Percentiles rank a stretch among this genome's conserved stretches.
phyloP scores from a whole-genome alignment of 1,140 invertebrate species.

The Odontomachus brunneus region DNA sequence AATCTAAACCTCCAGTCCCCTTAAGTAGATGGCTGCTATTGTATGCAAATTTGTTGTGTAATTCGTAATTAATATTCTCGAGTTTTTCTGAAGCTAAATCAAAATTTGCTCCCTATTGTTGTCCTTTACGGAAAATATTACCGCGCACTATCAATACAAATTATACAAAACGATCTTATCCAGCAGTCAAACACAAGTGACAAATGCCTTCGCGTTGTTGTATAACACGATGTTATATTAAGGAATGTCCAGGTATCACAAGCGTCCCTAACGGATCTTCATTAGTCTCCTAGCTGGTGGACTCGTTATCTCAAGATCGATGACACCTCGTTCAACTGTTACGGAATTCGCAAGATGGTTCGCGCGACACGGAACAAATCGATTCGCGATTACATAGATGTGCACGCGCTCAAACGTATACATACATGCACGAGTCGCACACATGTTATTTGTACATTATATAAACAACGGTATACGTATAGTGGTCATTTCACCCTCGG shows the following conservation, averaged over 20 bases:
- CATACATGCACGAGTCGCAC: no score
- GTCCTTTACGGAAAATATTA: constrained; percentile 10
- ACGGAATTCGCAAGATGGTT: constrained; percentile 42
- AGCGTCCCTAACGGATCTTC: constrained; percentile 57
- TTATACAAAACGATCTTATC: constrained; percentile 29
- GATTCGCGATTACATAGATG: constrained; percentile 27
- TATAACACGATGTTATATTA: constrained; percentile 21
- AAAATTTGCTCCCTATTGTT: not conserved
- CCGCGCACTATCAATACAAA: not conserved
- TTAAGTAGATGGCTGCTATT: no score
- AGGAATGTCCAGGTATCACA: constrained; percentile 24
- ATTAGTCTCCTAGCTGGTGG: constrained; percentile 64
- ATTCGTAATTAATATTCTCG: constrained; percentile 19
- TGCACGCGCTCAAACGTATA: constrained; percentile 30
- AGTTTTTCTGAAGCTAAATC: constrained; percentile 2
- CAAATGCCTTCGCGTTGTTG: constrained; percentile 48
- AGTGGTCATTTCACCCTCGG: not conserved
- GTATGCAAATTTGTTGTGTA: no score
- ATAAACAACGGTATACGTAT: constrained; percentile 35
- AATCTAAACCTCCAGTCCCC: no score
- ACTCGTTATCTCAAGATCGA: constrained; percentile 67
- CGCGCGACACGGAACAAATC: constrained; percentile 42
- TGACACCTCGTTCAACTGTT: constrained; percentile 60
- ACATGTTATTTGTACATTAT: constrained; percentile 41
- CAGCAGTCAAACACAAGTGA: constrained; percentile 54